A percentile compares a stretch with the other conserved stretches of the same genome.
Evolutionary conservation across 2,113 vertebrate genomes (phyloP).

Genomic region (Macaca mulatta): DNA sequence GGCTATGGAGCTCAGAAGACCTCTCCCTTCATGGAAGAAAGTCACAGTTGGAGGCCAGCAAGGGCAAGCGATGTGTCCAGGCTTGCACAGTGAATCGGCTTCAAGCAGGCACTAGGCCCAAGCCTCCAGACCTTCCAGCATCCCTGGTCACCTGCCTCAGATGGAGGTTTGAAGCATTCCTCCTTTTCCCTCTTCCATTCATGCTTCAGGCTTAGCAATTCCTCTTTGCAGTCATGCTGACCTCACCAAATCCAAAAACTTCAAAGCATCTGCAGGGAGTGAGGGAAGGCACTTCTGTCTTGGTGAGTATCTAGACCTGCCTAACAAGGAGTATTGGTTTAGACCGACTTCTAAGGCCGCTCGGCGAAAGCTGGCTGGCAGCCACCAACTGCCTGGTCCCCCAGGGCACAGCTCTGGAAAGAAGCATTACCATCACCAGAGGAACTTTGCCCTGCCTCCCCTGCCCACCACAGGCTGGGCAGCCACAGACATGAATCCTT

Average conservation of each 20-base stretch:
- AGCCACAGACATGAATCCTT: background rate
- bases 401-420: background rate
- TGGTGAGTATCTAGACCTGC: background rate
- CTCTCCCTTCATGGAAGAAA: background rate
- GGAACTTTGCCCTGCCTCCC: background rate
- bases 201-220: background rate
- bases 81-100: background rate
- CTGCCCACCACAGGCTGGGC: accelerated
- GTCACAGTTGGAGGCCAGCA: background rate
- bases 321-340: background rate
- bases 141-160: background rate
- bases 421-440: accelerated
- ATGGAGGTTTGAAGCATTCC: no score
- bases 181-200: background rate
- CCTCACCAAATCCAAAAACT: background rate
- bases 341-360: background rate
- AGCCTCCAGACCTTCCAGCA: background rate
- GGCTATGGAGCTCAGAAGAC: background rate
- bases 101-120: background rate
- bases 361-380: background rate
- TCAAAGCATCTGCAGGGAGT: background rate
- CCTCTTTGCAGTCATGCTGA: background rate
- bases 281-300: background rate
- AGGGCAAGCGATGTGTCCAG: background rate
- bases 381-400: background rate